Conservation (phyloP, 2,113 vertebrate species). For the Cardinalis cardinalis region DNA sequence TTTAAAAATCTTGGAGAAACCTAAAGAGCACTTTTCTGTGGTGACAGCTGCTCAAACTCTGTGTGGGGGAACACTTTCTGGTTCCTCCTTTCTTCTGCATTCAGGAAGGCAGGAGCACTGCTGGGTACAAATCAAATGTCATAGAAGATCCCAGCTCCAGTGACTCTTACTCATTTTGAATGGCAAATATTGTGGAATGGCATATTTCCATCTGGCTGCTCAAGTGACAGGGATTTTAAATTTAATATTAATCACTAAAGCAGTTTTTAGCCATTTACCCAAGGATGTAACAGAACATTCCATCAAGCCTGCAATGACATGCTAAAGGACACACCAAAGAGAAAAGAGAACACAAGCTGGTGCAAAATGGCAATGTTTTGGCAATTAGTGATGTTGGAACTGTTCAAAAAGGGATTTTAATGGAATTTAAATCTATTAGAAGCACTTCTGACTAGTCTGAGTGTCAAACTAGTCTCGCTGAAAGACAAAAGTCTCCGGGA, state of each 20-base stretch:
- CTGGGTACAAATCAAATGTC: not conserved
- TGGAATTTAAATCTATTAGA: not conserved
- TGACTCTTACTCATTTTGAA: not conserved
- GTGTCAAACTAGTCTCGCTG: not conserved
- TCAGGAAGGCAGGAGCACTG: not conserved
- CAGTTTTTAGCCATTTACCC: not conserved
- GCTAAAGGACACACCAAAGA: not conserved
- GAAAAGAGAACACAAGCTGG: not conserved
- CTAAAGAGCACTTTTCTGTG: not conserved
- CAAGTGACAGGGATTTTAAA: not conserved
- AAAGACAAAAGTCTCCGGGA: not conserved
- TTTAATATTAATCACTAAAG: not conserved
- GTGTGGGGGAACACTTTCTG: not conserved
- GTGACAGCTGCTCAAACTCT: not conserved
- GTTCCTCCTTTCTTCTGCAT: not conserved
- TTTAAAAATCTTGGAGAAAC: not conserved
- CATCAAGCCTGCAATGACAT: not conserved
- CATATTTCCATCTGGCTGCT: not conserved
- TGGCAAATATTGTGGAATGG: not conserved
- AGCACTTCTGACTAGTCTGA: not conserved
- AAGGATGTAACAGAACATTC: not conserved
- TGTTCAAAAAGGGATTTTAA: not conserved
- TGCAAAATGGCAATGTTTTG: not conserved
- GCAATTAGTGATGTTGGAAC: not conserved
- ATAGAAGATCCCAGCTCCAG: not conserved